Percentiles rank a stretch among this genome's conserved stretches.
These are phyloP conservation scores for Acronicta leporina DNA, from an alignment of 2,888 invertebrate genomes.

Conservation along the genomic window DNA sequence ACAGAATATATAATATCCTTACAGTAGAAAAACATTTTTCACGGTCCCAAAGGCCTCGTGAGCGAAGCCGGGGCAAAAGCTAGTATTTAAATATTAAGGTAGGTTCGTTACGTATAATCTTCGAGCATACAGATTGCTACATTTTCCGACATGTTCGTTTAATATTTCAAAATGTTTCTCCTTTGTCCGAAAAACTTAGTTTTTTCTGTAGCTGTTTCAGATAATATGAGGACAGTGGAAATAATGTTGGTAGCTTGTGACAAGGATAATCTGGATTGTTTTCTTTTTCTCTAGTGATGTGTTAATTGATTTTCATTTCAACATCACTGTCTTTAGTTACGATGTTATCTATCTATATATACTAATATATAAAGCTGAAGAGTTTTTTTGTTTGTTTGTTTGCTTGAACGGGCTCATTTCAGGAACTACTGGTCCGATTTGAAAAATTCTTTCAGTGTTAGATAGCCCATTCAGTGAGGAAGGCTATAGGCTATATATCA, in stretches of 20 bases:
- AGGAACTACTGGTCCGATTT: too few relatives aligned
- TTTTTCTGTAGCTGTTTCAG: slow-evolving; percentile 11
- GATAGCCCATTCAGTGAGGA: too few relatives aligned
- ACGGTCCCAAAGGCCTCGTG: slow-evolving; percentile 44
- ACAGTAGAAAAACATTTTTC: slow-evolving; percentile 44
- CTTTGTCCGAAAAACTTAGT: slow-evolving; percentile 34
- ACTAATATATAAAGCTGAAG: too few relatives aligned
- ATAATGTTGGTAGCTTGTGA: slow-evolving; percentile 25
- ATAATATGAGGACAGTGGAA: slow-evolving; percentile 9
- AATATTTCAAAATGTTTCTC: slow-evolving; percentile 44
- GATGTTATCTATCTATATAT: too few relatives aligned
- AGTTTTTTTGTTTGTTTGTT: too few relatives aligned
- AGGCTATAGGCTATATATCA: too few relatives aligned
- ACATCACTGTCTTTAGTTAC: neutral
- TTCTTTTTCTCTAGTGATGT: slow-evolving; percentile 5
- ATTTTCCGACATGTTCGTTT: slow-evolving; percentile 27
- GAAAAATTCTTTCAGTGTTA: too few relatives aligned
- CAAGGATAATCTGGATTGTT: slow-evolving; percentile 25
- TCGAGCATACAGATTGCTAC: slow-evolving; percentile 25
- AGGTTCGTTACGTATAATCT: slow-evolving; percentile 37
- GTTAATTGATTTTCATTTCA: slow-evolving; percentile 20
- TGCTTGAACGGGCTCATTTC: too few relatives aligned
- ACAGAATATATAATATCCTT: slow-evolving; percentile 45
- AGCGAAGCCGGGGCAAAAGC: slow-evolving; percentile 34
- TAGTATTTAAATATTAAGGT: slow-evolving; percentile 50